Percentiles rank a stretch among this genome's conserved stretches.
Conservation (phyloP, 2,888 invertebrate species). For the Heliothis peltigera region DNA sequence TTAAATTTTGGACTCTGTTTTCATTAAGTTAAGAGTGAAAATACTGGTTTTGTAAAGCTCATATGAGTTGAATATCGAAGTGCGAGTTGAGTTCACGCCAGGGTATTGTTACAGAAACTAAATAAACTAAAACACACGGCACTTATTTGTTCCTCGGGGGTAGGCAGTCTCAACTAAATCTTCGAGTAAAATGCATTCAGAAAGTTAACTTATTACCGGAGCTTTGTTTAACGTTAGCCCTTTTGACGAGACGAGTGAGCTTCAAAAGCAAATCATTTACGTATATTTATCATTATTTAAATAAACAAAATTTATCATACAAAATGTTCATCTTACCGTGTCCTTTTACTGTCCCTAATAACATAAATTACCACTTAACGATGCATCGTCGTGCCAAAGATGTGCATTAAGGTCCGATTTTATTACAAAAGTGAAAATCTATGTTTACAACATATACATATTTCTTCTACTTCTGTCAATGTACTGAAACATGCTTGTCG, state of each 20-base stretch:
- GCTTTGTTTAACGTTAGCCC: constrained; percentile 44
- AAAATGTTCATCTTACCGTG: background rate
- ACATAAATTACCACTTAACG: background rate
- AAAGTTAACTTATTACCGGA: constrained; percentile 55
- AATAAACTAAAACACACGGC: constrained; percentile 77
- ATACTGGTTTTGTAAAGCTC: constrained; percentile 40
- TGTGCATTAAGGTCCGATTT: background rate
- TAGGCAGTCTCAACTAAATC: constrained; percentile 70
- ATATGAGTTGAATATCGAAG: constrained; percentile 71
- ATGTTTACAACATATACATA: too few species aligned
- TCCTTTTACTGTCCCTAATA: constrained; percentile 14
- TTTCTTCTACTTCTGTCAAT: too few species aligned
- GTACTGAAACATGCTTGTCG: too few species aligned
- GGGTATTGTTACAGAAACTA: constrained; percentile 79
- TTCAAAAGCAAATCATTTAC: constrained; percentile 37
- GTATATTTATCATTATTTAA: constrained; percentile 30
- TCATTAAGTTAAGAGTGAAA: constrained; percentile 68
- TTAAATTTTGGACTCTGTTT: constrained; percentile 67
- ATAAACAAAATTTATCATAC: constrained; percentile 21
- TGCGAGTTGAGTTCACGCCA: constrained; percentile 72
- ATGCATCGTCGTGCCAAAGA: background rate
- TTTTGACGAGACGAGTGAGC: constrained; percentile 42
- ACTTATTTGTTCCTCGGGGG: constrained; percentile 79
- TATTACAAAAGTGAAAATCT: background rate
- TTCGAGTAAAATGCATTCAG: constrained; percentile 57